phyloP scores from a whole-genome alignment of 1,140 invertebrate genomes.

The Paraescarpia echinospica region DNA sequence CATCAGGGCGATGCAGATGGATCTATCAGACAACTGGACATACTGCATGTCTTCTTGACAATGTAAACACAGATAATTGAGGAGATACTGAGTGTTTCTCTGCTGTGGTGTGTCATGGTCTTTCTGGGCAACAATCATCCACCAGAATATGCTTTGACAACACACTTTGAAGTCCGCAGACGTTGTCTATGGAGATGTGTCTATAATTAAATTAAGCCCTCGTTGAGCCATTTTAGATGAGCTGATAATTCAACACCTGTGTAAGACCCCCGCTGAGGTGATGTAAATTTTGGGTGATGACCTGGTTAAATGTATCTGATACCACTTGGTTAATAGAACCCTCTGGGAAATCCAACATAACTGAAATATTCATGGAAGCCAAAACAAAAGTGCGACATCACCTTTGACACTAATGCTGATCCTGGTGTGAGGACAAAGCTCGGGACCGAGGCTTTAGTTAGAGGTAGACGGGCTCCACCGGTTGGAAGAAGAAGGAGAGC shows the following conservation, averaged over 20 bases:
- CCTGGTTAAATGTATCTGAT: neutral
- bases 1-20: neutral
- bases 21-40: neutral
- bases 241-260: neutral
- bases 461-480: neutral
- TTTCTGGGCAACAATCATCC: no score
- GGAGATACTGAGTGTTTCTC: no score
- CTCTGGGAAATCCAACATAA: neutral
- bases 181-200: neutral
- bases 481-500: neutral
- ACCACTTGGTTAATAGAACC: neutral
- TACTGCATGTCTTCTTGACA: no score
- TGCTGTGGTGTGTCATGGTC: no score
- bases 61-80: no score
- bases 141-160: neutral
- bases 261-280: no score
- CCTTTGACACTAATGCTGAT: neutral
- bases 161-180: neutral
- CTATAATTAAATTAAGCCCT: neutral
- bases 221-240: neutral
- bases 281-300: neutral
- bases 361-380: neutral
- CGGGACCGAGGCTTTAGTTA: neutral
- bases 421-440: conserved; percentile 11
- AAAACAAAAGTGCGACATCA: neutral